Evolutionary conservation across 2,888 invertebrate genomes (phyloP).

Genomic region (Drosophila parthenogenetica): DNA sequence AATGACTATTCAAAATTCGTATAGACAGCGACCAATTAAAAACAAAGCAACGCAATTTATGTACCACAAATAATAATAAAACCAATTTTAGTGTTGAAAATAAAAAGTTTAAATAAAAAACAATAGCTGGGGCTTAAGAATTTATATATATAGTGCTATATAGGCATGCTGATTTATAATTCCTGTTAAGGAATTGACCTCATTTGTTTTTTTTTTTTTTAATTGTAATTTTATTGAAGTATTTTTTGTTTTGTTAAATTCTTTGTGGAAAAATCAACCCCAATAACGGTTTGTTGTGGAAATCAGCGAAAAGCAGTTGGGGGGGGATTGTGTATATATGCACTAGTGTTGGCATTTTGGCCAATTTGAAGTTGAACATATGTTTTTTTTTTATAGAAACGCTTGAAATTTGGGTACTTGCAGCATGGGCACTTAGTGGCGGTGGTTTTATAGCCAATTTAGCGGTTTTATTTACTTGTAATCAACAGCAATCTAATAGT

Average conservation of each 20-base stretch:
- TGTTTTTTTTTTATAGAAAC: no score
- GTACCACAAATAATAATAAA: background rate
- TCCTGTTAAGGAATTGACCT: slow-evolving; percentile 16
- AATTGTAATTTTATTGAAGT: slow-evolving; percentile 10
- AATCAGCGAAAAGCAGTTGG: background rate
- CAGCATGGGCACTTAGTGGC: no score
- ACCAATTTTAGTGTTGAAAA: background rate
- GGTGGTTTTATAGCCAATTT: no score
- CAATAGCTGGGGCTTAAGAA: background rate
- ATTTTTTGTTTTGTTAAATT: slow-evolving; percentile 4
- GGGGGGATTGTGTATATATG: slow-evolving; percentile 2
- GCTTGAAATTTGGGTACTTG: no score
- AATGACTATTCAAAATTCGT: background rate
- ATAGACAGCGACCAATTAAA: background rate
- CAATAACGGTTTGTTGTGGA: slow-evolving; percentile 33
- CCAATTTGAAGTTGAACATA: no score
- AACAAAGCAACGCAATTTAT: background rate
- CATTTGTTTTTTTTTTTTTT: background rate
- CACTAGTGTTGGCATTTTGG: background rate
- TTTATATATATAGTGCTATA: background rate
- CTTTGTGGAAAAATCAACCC: slow-evolving; percentile 21
- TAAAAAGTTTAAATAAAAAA: background rate
- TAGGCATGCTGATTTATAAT: background rate
- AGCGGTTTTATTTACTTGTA: no score
- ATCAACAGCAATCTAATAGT: no score